Conservation (phyloP, 2,888 invertebrate species). For the Acrobasis repandana region DNA sequence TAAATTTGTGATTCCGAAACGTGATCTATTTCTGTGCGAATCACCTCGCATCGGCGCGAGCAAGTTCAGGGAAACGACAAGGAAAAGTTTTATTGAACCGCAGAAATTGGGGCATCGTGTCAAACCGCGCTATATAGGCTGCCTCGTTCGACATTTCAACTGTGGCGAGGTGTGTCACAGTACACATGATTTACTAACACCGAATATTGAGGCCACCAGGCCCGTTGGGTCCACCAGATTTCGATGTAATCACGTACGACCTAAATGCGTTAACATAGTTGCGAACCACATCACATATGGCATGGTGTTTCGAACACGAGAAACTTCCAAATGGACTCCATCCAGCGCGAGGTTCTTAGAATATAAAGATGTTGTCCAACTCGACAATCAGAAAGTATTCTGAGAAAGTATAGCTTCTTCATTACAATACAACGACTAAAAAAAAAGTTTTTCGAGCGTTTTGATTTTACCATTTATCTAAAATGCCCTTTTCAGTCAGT, state of each 20-base stretch:
- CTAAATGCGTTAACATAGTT: constrained; percentile 56
- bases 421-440: neutral
- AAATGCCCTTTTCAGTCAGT: too few relatives aligned
- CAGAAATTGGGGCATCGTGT: constrained; percentile 62
- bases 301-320: constrained; percentile 32
- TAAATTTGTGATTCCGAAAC: constrained; percentile 47
- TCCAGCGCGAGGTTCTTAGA: neutral
- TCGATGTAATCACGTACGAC: constrained; percentile 64
- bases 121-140: constrained; percentile 35
- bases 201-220: constrained; percentile 16
- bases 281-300: constrained; percentile 44
- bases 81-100: constrained; percentile 68
- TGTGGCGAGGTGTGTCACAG: constrained; percentile 38
- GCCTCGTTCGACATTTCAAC: constrained; percentile 32
- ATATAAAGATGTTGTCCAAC: neutral
- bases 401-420: neutral
- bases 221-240: constrained; percentile 41
- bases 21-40: constrained; percentile 54
- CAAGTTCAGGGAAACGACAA: constrained; percentile 77
- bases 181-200: constrained; percentile 20
- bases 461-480: too few relatives aligned
- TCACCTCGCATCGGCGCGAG: constrained; percentile 51
- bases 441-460: neutral
- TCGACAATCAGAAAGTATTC: neutral
- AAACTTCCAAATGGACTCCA: constrained; percentile 19